Evolutionary conservation across 2,797 vertebrate species (phyloP).

Genomic region (Pangasius krempfi): DNA sequence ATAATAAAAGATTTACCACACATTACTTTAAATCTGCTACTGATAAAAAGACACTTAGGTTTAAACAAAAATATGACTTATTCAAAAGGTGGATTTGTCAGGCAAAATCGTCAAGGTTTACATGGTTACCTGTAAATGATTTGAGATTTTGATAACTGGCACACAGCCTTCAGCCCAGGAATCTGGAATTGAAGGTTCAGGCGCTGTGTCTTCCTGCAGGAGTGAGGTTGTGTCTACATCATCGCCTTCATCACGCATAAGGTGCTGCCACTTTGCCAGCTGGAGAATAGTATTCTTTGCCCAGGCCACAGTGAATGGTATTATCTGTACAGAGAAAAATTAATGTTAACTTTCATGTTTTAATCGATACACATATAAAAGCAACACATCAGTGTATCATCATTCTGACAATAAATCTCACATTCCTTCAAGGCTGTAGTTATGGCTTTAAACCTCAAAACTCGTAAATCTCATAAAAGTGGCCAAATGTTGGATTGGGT

Average conservation of each 20-base stretch:
- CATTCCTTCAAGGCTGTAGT: not conserved
- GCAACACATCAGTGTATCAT: not conserved
- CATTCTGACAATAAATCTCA: not conserved
- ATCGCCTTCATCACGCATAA: conserved; percentile 76
- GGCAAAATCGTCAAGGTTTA: not conserved
- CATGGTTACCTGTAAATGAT: conserved; percentile 58
- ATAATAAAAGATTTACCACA: conserved; percentile 8
- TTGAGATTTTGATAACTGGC: conserved; percentile 46
- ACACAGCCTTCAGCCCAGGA: conserved; percentile 78
- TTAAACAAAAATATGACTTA: not conserved
- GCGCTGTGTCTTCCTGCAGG: conserved; percentile 77
- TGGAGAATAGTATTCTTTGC: conserved; percentile 73
- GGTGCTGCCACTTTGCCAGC: conserved; percentile 71
- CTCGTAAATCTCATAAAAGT: not conserved
- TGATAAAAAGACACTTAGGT: not conserved
- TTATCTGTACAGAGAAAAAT: conserved; percentile 65
- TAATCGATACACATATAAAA: not conserved
- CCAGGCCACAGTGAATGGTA: conserved; percentile 72
- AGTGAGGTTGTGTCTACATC: conserved; percentile 56
- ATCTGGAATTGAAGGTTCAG: conserved; percentile 64
- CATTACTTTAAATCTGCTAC: not conserved
- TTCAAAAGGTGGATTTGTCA: not conserved
- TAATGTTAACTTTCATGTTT: not conserved
- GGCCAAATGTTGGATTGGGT: not conserved
- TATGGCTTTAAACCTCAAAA: not conserved